Evolutionary conservation across 1,140 invertebrate species (phyloP), one percentile per base, ranked within the genome.

Genomic region (Zaprionus capensis): DNA sequence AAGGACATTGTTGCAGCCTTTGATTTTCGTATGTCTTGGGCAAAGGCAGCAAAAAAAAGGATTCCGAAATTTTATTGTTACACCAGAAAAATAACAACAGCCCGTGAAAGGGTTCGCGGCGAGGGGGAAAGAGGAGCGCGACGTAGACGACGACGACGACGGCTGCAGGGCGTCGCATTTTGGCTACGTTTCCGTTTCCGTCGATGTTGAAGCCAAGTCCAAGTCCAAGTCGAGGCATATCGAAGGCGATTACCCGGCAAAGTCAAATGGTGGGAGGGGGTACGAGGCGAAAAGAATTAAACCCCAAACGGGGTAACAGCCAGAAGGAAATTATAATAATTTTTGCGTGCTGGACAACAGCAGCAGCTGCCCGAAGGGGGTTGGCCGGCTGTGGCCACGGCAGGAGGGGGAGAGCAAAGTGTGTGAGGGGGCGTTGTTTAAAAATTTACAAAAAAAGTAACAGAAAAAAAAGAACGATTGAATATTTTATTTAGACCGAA

Each of bases 61-160:
- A 80, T 71, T 67, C 65, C 69, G 51, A 66, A 76, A 84, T 84
- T 88, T 81, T 90, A 88, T 88, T 88, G 84, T 88, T 88, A 86
- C 81, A 88, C 85, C 81, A 88, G 74, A 84, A 88, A 87, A 87
- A 87, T 87, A 87, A 88, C 84, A 87, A 88, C 84, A 84, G 76
- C 76, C 41, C 44, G 49, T 71, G 55, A 46, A 69, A 38, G 11
- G 44, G 11, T 15, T 11, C 1, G 3, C 1, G n/a, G 24, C 17
- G 26, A n/a, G 3, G 12, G 26, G 15, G 28, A 14, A 5, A 34
- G 62, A 28, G 62, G 58, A 34, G 12, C 1, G 28, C 36, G 6
- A 9, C 34, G 20, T 12, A 22, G 34, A 38, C 14, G 64, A 24
- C 20, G 51, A 17, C 51, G 73, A 46, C 34, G 68, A 66, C 62